phyloP scores from a whole-genome alignment of 2,113 vertebrate genomes.

The Promerops cafer region DNA sequence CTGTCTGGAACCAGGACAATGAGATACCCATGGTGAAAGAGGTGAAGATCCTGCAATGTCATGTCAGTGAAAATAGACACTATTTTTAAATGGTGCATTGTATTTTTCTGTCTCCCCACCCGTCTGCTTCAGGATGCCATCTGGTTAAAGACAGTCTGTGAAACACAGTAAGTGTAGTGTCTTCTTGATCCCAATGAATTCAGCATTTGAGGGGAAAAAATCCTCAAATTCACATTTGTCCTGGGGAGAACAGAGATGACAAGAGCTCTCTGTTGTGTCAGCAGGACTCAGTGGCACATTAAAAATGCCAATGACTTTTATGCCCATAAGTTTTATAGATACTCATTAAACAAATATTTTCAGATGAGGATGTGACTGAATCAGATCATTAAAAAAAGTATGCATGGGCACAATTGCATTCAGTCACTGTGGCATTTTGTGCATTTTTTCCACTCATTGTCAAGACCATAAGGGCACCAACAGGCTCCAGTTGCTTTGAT shows the following conservation, averaged over 20 bases:
- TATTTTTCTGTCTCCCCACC: neutral
- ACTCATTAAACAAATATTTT: neutral
- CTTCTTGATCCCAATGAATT: neutral
- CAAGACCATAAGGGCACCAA: neutral
- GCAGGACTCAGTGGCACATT: neutral
- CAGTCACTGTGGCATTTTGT: neutral
- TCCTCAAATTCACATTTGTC: neutral
- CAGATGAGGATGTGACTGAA: neutral
- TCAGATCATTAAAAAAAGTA: neutral
- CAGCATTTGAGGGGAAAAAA: neutral
- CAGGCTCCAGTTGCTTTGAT: neutral
- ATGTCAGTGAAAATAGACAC: neutral
- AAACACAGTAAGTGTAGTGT: neutral
- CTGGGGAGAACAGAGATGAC: neutral
- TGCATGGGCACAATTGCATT: neutral
- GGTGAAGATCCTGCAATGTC: neutral
- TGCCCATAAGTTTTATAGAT: neutral
- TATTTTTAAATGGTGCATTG: neutral
- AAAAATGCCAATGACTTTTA: neutral
- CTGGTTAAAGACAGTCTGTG: neutral
- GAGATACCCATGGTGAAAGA: neutral
- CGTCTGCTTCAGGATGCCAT: neutral
- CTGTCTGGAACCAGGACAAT: neutral
- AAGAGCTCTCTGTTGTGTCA: neutral
- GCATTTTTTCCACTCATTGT: neutral